Base-by-base conservation (phyloP, 2,888 invertebrate genomes). In the Diaperis boleti region DNA sequence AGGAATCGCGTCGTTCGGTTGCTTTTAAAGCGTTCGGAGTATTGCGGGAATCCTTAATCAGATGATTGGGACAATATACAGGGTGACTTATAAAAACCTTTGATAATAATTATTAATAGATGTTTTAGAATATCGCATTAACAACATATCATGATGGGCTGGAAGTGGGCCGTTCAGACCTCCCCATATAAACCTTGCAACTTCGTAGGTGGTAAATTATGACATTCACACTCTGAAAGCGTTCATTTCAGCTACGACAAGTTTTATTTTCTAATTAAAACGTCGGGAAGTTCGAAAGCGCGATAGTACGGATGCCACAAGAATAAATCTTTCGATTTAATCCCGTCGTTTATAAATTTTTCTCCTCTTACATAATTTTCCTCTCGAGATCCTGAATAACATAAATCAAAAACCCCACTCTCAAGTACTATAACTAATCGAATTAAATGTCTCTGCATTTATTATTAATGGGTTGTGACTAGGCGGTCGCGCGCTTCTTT, bases 271-370 rank as follows among this genome's bases (percentile, higher is more conserved):
- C 60, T 66, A 66, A 66, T 66, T 66, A 63, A 66, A 63, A 63
- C 60, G 63, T 66, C 57, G 11, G 45, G 11, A 57, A 41, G 41
- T 59, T 49, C 49, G 41, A 59, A 52, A 33, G 39, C 49, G 41
- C 59, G 39, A 35, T 49, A 35, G 42, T 42, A 14, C 42, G 52
- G 50, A 60, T 62, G 54, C 55, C 67, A 17, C 5, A 10, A 11
- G 33, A 33, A 68, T 72, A 71, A 71, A 70, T 71, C 71, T 70
- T 68, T 62, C 59, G 67, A 69, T 66, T 72, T 72, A 72, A 72
- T 71, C 69, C 66, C 37, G 65, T 56, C 69, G 67, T 69, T 71
- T 72, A 70, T 69, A 67, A 66, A 72, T 71, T 72, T 72, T 70
- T 71, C 69, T 57, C 65, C 65, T 54, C 54, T 59, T 59, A 50